phyloP scores from a whole-genome alignment of 2,113 vertebrate genomes.

The Nestor notabilis region DNA sequence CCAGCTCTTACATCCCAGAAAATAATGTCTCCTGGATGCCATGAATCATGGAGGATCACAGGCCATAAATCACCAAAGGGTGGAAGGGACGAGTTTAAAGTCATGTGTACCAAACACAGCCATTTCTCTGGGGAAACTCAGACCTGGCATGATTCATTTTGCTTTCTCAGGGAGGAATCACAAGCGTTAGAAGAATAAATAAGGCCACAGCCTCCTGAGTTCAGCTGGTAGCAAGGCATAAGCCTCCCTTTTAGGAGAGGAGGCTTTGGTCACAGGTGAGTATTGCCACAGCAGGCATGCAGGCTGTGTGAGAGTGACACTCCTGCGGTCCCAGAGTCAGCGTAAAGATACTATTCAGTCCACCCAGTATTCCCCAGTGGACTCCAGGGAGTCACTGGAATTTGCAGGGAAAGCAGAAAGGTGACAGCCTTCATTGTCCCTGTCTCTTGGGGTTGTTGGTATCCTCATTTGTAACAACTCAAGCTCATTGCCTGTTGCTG shows the following conservation, averaged over 20 bases:
- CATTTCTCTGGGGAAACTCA: constrained; percentile 21
- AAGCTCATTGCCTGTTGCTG: background rate
- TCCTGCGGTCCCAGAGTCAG: background rate
- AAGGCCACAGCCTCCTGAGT: background rate
- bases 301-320: rapidly evolving
- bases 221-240: background rate
- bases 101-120: background rate
- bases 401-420: background rate
- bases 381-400: background rate
- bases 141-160: constrained; percentile 24
- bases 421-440: background rate
- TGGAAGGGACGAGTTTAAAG: constrained; percentile 12
- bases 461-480: background rate
- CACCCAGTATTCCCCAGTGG: background rate
- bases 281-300: background rate
- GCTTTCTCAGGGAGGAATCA: background rate
- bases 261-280: rapidly evolving
- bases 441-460: rapidly evolving
- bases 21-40: constrained; percentile 40
- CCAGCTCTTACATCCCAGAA: constrained; percentile 21
- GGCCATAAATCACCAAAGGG: constrained; percentile 26
- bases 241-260: background rate
- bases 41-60: constrained; percentile 11
- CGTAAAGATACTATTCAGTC: background rate
- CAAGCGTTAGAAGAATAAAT: constrained; percentile 2